A percentile compares a stretch with the other conserved stretches of the same genome.
Evolutionary conservation across 2,797 vertebrate species (phyloP).

Genomic region (Takifugu rubripes): DNA sequence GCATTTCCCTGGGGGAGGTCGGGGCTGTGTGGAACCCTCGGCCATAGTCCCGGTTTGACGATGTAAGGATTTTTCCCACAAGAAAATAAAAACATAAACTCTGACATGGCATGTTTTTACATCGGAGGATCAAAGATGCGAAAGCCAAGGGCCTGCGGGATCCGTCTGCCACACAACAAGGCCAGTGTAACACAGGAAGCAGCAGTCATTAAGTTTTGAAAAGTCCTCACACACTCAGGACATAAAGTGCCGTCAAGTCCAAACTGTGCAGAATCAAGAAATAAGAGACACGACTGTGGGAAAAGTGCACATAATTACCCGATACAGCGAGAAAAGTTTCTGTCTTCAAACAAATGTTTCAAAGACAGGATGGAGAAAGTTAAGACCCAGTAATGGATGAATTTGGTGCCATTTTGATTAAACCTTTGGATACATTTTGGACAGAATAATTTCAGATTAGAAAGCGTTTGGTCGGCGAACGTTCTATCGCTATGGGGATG

Average conservation of each 20-base stretch:
- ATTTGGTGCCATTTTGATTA: too few species aligned
- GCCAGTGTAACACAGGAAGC: background rate
- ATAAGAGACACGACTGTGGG: background rate
- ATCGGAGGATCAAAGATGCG: slow-evolving; percentile 39
- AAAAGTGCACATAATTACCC: background rate
- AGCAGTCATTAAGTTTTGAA: background rate
- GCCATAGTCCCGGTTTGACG: slow-evolving; percentile 30
- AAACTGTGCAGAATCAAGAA: background rate
- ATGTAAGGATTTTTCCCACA: slow-evolving; percentile 61
- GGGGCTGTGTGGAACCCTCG: slow-evolving; percentile 18
- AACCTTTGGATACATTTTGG: too few species aligned
- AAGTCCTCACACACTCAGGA: background rate
- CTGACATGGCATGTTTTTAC: slow-evolving; percentile 52
- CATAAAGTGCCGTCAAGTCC: background rate
- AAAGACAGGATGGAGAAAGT: too few species aligned
- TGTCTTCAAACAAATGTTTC: background rate
- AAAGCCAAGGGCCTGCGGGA: slow-evolving; percentile 30
- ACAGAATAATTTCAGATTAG: too few species aligned
- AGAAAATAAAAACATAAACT: slow-evolving; percentile 57
- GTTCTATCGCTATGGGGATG: too few species aligned
- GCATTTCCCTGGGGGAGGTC: slow-evolving; percentile 29
- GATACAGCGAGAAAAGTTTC: background rate
- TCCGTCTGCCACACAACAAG: slow-evolving; percentile 8
- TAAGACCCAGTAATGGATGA: too few species aligned
- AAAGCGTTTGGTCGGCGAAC: too few species aligned